Evolutionary conservation across 1,140 invertebrate species (phyloP).

Genomic region (Maconellicoccus hirsutus): DNA sequence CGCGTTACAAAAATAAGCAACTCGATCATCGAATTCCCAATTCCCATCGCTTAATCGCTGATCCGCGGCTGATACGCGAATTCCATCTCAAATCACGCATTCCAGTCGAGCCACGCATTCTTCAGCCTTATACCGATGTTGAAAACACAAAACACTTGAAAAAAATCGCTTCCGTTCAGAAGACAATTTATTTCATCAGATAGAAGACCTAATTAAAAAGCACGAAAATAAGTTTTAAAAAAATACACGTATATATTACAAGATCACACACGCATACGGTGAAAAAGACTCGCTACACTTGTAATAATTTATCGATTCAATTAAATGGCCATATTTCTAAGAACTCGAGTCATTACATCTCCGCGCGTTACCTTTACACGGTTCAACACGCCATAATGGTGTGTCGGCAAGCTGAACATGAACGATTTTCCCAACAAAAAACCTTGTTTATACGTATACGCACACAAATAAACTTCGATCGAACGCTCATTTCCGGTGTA

Average conservation of each 20-base stretch:
- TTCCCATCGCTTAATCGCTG: not conserved
- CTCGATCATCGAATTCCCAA: too few relatives aligned
- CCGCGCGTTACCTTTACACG: not conserved
- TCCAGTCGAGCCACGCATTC: not conserved
- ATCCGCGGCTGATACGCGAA: not conserved
- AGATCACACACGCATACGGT: not conserved
- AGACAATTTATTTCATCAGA: not conserved
- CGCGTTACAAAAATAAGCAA: too few relatives aligned
- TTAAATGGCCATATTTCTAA: not conserved
- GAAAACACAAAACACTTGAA: not conserved
- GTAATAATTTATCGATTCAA: not conserved
- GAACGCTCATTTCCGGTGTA: not conserved
- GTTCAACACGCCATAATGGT: not conserved
- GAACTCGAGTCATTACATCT: not conserved
- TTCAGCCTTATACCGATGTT: too few relatives aligned
- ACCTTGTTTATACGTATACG: not conserved
- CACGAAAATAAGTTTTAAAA: not conserved
- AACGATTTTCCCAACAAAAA: not conserved
- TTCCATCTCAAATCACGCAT: too few relatives aligned
- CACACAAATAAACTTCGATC: not conserved
- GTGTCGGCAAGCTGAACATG: not conserved
- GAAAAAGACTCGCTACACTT: too few relatives aligned
- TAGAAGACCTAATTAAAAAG: not conserved
- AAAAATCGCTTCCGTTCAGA: constrained; percentile 3
- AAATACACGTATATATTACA: not conserved